Conservation (phyloP, 2,113 vertebrate species). For the Caranx melampygus region DNA sequence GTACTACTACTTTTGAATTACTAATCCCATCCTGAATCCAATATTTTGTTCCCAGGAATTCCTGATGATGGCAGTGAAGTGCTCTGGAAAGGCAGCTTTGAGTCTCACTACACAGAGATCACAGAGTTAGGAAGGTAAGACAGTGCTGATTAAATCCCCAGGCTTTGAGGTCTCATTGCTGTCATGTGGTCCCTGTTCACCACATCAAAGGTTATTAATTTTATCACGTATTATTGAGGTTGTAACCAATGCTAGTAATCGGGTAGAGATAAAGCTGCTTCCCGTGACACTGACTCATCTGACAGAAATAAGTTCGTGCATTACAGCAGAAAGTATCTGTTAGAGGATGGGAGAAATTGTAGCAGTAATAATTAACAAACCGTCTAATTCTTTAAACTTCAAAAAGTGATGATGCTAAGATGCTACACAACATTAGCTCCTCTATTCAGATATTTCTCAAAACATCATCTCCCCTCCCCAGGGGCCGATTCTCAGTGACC, state of each 20-base stretch:
- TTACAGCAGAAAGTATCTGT: background rate
- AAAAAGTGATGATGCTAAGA: background rate
- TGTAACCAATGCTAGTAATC: background rate
- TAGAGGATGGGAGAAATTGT: background rate
- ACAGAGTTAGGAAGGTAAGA: constrained; percentile 95
- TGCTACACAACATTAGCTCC: background rate
- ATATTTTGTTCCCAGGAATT: constrained; percentile 82
- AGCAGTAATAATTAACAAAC: background rate
- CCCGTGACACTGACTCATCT: background rate
- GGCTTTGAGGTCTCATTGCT: background rate
- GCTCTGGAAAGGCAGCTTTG: constrained; percentile 96
- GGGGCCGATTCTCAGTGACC: constrained; percentile 96
- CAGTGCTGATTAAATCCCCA: background rate
- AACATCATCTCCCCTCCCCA: constrained; percentile 52
- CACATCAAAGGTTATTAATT: constrained; percentile 37
- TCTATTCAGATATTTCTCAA: constrained; percentile 1
- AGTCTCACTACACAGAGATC: constrained; percentile 93
- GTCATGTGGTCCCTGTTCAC: background rate
- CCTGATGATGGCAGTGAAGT: constrained; percentile 90
- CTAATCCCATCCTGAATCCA: background rate
- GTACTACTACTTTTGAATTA: background rate
- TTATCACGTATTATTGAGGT: background rate
- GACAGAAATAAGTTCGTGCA: background rate
- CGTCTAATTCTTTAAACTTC: background rate
- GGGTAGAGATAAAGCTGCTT: background rate